A percentile compares a stretch with the other conserved stretches of the same genome.
Conservation (phyloP, 2,113 vertebrate genomes). For the Spermophilus dauricus region DNA sequence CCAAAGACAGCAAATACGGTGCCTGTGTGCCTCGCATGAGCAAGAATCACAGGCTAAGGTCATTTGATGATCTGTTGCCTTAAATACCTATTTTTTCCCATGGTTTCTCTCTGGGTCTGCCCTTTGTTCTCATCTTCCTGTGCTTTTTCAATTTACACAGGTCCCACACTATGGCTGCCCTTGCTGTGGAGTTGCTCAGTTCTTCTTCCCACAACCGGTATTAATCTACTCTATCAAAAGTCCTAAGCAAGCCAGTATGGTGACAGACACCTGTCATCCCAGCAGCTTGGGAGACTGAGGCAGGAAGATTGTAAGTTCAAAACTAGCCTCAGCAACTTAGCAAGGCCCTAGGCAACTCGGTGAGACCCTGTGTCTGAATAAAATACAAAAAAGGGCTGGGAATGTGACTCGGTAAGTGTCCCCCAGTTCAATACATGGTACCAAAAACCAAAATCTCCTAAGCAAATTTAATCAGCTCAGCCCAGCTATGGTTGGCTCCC, state of each 20-base stretch:
- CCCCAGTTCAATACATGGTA: too few relatives aligned
- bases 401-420: too few relatives aligned
- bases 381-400: too few relatives aligned
- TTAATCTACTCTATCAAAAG: neutral
- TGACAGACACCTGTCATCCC: too few relatives aligned
- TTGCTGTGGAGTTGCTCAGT: neutral
- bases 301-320: too few relatives aligned
- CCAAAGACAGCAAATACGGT: neutral
- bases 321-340: too few relatives aligned
- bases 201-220: neutral
- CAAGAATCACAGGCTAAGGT: neutral
- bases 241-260: neutral
- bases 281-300: too few relatives aligned
- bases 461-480: neutral
- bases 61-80: neutral
- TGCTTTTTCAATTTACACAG: too few relatives aligned
- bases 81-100: neutral
- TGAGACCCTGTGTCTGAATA: too few relatives aligned
- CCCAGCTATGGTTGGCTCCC: neutral
- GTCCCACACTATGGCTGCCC: neutral
- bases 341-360: too few relatives aligned
- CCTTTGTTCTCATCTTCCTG: neutral
- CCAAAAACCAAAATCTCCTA: neutral
- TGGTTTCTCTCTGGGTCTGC: neutral
- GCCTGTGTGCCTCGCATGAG: accelerated